Percentiles rank a stretch among this genome's conserved stretches.
phyloP scores from a whole-genome alignment of 2,113 vertebrate species.

The Mixornis gularis region DNA sequence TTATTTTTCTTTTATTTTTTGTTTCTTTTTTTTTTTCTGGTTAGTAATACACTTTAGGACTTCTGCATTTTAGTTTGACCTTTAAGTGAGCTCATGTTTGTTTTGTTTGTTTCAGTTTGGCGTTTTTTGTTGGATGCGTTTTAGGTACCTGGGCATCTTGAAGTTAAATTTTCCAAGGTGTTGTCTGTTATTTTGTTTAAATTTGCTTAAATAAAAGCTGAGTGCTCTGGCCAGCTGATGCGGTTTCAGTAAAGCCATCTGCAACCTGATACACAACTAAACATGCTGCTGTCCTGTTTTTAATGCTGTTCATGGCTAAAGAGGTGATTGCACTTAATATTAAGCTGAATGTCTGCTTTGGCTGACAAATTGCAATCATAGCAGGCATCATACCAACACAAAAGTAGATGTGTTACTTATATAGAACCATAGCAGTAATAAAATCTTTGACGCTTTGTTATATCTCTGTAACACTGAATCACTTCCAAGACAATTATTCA shows the following conservation, averaged over 20 bases:
- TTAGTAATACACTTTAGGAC: background rate
- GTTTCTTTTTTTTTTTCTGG: background rate
- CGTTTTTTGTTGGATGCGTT: background rate
- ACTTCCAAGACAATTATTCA: background rate
- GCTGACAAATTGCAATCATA: background rate
- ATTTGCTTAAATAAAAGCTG: background rate
- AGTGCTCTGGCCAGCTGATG: background rate
- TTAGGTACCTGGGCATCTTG: background rate
- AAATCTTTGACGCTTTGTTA: background rate
- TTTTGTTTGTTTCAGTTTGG: background rate
- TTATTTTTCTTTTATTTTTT: no score
- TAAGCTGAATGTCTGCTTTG: background rate
- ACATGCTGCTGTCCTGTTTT: background rate
- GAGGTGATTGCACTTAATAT: background rate
- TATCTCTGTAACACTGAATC: background rate
- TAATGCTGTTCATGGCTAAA: background rate
- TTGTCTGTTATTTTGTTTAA: background rate
- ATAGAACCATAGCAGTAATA: background rate
- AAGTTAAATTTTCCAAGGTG: background rate
- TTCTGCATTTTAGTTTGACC: background rate
- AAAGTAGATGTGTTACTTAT: background rate
- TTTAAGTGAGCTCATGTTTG: background rate
- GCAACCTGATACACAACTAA: background rate
- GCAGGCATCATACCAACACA: background rate
- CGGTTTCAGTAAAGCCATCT: background rate